phyloP scores from a whole-genome alignment of 2,113 vertebrate genomes.

The Phrynosoma platyrhinos region DNA sequence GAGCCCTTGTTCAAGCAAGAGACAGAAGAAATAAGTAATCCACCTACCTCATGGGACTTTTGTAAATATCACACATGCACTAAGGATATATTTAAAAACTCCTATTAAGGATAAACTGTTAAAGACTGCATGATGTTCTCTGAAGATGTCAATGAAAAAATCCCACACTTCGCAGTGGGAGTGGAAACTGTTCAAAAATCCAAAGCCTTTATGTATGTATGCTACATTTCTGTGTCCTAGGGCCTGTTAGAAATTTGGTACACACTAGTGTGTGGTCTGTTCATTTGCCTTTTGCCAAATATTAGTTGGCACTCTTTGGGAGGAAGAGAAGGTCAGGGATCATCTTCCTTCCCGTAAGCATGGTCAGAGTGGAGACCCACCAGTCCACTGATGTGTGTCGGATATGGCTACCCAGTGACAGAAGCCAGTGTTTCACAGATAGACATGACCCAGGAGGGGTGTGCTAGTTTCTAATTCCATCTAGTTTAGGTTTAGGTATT shows the following conservation, averaged over 20 bases:
- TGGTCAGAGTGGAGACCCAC: background rate
- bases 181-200: background rate
- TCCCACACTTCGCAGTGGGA: background rate
- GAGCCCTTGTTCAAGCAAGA: background rate
- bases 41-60: constrained; percentile 14
- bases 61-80: constrained; percentile 10
- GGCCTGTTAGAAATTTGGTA: background rate
- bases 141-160: background rate
- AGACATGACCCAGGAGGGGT: no score
- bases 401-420: background rate
- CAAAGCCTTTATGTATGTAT: background rate
- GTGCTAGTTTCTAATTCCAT: background rate
- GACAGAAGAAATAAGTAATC: background rate
- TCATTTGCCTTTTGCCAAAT: background rate
- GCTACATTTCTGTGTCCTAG: background rate
- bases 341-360: background rate
- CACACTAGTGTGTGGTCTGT: background rate
- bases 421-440: background rate
- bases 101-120: background rate
- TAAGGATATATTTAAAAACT: background rate
- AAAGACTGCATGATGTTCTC: background rate
- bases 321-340: background rate
- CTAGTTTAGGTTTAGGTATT: no score
- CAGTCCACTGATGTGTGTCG: background rate
- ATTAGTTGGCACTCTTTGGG: background rate